A percentile compares a stretch with the other conserved stretches of the same genome.
phyloP scores from a whole-genome alignment of 1,140 invertebrate genomes.

The Telenomus remus region DNA sequence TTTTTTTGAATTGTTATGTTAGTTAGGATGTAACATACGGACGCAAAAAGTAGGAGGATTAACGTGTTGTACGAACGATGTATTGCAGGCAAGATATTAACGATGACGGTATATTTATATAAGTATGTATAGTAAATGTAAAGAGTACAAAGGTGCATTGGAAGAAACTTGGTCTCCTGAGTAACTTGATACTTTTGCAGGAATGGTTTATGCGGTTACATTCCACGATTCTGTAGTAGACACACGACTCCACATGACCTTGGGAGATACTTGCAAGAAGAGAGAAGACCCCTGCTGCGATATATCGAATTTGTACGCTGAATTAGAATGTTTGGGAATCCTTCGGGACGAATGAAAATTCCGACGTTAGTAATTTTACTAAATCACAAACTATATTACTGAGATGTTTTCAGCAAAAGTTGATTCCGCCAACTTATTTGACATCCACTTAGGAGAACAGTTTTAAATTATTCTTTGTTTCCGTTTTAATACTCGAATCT shows the following conservation, averaged over 20 bases:
- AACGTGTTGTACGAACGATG: slow-evolving; percentile 44
- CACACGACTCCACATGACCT: slow-evolving; percentile 64
- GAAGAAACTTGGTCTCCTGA: slow-evolving; percentile 40
- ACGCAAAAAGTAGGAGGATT: slow-evolving; percentile 30
- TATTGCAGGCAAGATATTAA: slow-evolving; percentile 24
- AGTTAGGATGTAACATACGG: not conserved
- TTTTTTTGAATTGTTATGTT: slow-evolving; percentile 5
- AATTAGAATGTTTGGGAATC: slow-evolving; percentile 33
- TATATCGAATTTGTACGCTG: slow-evolving; percentile 64
- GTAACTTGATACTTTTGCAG: slow-evolving; percentile 72
- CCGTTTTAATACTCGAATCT: too few species aligned
- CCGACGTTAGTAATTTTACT: not conserved
- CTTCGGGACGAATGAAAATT: slow-evolving; percentile 42
- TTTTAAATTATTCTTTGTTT: too few species aligned
- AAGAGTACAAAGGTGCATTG: slow-evolving; percentile 34
- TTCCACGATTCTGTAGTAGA: slow-evolving; percentile 64
- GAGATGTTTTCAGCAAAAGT: too few species aligned
- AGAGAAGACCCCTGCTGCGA: slow-evolving; percentile 66
- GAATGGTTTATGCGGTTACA: slow-evolving; percentile 74
- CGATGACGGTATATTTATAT: slow-evolving; percentile 46
- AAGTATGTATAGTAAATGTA: slow-evolving; percentile 28
- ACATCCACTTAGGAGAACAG: too few species aligned
- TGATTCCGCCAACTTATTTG: too few species aligned
- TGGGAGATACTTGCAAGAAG: slow-evolving; percentile 49
- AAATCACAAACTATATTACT: too few species aligned